Conservation (phyloP, 2,113 vertebrate genomes). For the Anseranas semipalmata region DNA sequence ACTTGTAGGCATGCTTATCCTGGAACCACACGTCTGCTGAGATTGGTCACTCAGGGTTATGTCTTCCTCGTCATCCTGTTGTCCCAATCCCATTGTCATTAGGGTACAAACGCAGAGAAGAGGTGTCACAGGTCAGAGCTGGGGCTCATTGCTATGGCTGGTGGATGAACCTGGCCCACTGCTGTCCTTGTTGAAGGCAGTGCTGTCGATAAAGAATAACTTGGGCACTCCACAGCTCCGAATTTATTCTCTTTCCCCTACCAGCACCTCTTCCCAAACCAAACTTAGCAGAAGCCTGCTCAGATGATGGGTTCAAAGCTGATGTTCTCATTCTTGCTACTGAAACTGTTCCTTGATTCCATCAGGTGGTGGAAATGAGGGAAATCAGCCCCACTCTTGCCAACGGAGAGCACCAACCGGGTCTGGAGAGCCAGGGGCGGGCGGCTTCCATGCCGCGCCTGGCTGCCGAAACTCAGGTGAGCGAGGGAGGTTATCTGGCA, state of each 20-base stretch:
- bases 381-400: conserved; percentile 82
- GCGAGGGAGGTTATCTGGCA: not conserved
- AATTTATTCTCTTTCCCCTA: not conserved
- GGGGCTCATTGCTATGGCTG: not conserved
- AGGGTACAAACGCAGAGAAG: not conserved
- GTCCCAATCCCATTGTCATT: not conserved
- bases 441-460: conserved; percentile 94
- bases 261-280: not conserved
- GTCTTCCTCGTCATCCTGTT: not conserved
- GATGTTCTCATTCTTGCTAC: not conserved
- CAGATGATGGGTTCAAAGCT: not conserved
- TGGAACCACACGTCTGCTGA: not conserved
- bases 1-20: accelerated
- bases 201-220: not conserved
- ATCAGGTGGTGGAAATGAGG: conserved; percentile 88
- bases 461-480: conserved; percentile 88
- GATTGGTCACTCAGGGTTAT: not conserved
- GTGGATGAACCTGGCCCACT: not conserved
- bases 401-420: conserved; percentile 78
- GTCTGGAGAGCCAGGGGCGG: conserved; percentile 89
- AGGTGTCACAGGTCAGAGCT: not conserved
- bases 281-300: not conserved
- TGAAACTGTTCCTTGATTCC: not conserved
- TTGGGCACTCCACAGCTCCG: not conserved
- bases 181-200: not conserved